Conservation (phyloP, 2,797 vertebrate genomes). For the Phrynocephalus forsythii region DNA sequence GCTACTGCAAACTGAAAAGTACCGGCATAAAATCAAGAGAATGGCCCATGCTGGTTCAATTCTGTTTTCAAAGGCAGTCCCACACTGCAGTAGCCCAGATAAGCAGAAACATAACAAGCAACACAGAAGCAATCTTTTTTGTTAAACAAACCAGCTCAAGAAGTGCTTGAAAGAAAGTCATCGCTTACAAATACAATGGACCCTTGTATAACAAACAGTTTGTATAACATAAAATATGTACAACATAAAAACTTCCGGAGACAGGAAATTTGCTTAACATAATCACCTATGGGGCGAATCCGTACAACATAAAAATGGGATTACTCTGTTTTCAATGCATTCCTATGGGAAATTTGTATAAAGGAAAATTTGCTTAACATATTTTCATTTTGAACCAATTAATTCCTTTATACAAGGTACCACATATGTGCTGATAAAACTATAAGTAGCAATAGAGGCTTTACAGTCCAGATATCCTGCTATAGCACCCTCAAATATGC, state of each 20-base stretch:
- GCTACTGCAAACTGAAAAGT: neutral
- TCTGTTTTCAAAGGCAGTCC: neutral
- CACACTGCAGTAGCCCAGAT: neutral
- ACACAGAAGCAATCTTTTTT: neutral
- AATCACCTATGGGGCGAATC: too few species aligned
- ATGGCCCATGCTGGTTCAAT: neutral
- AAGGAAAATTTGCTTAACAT: too few species aligned
- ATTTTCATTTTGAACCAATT: too few species aligned
- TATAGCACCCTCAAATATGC: slow-evolving; percentile 22
- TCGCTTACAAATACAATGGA: neutral
- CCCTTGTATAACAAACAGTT: too few species aligned
- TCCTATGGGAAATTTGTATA: too few species aligned
- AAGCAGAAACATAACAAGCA: neutral
- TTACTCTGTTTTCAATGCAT: too few species aligned
- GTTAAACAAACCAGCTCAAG: neutral
- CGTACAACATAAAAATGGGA: too few species aligned
- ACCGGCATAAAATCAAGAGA: neutral
- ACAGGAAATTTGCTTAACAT: too few species aligned
- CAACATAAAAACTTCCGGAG: too few species aligned
- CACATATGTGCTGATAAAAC: too few species aligned
- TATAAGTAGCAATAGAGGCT: slow-evolving; percentile 25
- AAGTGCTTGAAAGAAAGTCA: neutral
- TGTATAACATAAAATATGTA: too few species aligned
- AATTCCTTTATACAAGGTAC: too few species aligned
- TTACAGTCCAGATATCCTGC: slow-evolving; percentile 1